A percentile compares a stretch with the other conserved stretches of the same genome.
phyloP scores from a whole-genome alignment of 2,888 invertebrate species.

The Zelleria hepariella region DNA sequence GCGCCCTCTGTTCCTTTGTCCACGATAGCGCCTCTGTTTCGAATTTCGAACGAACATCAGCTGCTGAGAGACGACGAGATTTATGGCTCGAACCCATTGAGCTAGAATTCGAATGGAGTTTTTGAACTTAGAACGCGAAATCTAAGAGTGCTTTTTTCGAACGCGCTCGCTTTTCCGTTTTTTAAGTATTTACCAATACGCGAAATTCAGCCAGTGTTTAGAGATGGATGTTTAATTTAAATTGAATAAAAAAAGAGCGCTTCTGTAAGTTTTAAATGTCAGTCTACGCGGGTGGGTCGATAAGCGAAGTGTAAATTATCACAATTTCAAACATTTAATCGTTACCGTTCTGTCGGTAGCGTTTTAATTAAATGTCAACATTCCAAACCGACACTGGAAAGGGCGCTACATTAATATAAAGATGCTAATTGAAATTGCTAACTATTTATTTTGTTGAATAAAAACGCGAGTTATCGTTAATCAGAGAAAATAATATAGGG shows the following conservation, averaged over 20 bases:
- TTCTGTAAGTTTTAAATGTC: neutral
- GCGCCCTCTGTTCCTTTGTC: slow-evolving; percentile 32
- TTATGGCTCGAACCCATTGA: slow-evolving; percentile 58
- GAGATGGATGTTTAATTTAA: neutral
- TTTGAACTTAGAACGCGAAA: slow-evolving; percentile 39
- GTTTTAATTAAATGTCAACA: slow-evolving; percentile 59
- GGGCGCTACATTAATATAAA: slow-evolving; percentile 38
- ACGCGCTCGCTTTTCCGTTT: slow-evolving; percentile 5
- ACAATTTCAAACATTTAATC: slow-evolving; percentile 28
- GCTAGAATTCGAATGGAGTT: slow-evolving; percentile 50
- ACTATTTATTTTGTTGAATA: neutral
- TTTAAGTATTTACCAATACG: no score
- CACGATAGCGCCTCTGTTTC: slow-evolving; percentile 32
- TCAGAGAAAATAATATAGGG: neutral
- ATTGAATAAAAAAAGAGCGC: neutral
- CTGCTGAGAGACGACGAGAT: slow-evolving; percentile 62
- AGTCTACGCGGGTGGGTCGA: slow-evolving; percentile 4
- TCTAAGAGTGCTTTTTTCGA: slow-evolving; percentile 29
- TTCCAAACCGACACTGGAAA: slow-evolving; percentile 37
- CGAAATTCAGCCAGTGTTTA: neutral
- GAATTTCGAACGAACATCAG: slow-evolving; percentile 59
- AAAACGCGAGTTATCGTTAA: neutral
- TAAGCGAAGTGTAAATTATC: neutral
- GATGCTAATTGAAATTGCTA: slow-evolving; percentile 4
- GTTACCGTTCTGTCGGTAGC: slow-evolving; percentile 29